Evolutionary conservation across 2,113 vertebrate species (phyloP), one percentile per base, ranked within the genome.

Genomic region (Galbula dea): DNA sequence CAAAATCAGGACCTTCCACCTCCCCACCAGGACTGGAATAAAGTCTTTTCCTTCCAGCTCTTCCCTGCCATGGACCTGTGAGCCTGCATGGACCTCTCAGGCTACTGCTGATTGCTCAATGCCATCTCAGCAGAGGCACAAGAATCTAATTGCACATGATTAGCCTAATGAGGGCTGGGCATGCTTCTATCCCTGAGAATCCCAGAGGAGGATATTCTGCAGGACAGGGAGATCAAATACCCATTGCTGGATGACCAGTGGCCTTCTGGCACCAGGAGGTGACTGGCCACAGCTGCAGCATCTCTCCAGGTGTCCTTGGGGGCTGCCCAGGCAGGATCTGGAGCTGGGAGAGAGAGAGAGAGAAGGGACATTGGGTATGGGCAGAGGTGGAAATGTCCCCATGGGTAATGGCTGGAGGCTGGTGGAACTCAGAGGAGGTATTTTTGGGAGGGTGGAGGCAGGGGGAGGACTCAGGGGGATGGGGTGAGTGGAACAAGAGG

Each of bases 1-100:
- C 0, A 0, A 21, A 58, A 30, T 27, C 1, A 0, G 10, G n/a
- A 85, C 43, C 62, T 67, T 63, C 3, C 36, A 36, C 10, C 46
- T 72, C 36, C 52, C 1, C n/a, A n/a, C 27, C 6, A n/a, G 62
- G 48, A 32, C 23, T 37, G 30, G 23, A 14, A 37, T 55, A 17
- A 45, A 7, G 22, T 7, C 27, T 46, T 37, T 49, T 24, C 37
- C 14, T 81, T 26, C 32, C 39, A 61, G 24, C 41, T 23, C 46
- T n/a, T 17, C 10, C n/a, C 21, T 52, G 11, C 16, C 3, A 4
- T 1, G 6, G 57, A 4, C 46, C 30, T 2, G 2, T 30, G 6
- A 14, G 13, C 18, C 12, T 1, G 4, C 10, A 45, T 9, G 1
- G 54, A 8, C 15, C 3, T 41, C 27, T 68, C 32, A 6, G 36